Conservation (phyloP, 2,113 vertebrate species). For the Casuarius casuarius region DNA sequence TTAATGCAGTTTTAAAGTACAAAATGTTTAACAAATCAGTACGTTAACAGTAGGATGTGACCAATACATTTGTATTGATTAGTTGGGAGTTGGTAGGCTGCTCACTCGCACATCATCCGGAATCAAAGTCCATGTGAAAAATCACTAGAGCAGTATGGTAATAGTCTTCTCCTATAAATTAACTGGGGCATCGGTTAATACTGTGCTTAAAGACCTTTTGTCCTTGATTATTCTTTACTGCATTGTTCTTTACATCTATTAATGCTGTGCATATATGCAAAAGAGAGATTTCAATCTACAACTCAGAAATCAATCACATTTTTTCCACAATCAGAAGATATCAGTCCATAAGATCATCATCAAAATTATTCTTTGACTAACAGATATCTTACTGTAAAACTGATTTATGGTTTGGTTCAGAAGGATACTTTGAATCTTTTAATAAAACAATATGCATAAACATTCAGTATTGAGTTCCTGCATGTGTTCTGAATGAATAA, state of each 20-base stretch:
- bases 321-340: background rate
- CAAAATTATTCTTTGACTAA: background rate
- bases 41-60: background rate
- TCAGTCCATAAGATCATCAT: background rate
- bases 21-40: background rate
- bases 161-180: background rate
- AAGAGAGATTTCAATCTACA: background rate
- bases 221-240: background rate
- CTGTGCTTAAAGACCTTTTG: background rate
- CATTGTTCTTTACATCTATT: background rate
- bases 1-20: background rate
- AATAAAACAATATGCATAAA: background rate
- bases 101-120: background rate
- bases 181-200: background rate
- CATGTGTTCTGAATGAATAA: background rate
- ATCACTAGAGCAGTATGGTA: background rate
- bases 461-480: background rate
- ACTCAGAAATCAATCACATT: background rate
- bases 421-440: background rate
- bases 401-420: background rate
- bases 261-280: background rate
- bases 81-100: background rate
- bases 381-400: background rate
- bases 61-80: background rate
- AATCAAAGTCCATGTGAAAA: background rate